Base-by-base conservation (phyloP, 2,888 invertebrate genomes). In the Drosophila anomalipes region DNA sequence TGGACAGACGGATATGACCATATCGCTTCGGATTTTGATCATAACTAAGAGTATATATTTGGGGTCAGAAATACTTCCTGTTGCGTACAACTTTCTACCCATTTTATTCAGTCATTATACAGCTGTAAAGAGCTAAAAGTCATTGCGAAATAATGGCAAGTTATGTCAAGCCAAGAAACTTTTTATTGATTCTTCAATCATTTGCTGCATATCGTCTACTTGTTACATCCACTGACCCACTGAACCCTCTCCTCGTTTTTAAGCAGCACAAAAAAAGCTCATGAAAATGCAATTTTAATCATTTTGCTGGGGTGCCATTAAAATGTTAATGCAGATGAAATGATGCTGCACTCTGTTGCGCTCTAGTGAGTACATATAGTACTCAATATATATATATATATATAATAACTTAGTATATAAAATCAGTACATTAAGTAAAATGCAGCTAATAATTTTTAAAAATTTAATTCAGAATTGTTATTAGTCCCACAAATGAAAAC, bases 401-500 rank as follows among this genome's bases (percentile, higher is more conserved):
- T 28, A 2, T 10, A 22, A 30, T 14, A 47, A n/a, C 28, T 28
- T 28, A 12, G 9, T 7, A 37, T 37, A 28, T n/a, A 16, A 6
- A 39, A 19, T 35, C n/a, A 60, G 35, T 54, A 33, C 39, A 19
- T 12, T 35, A 30, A 60, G 10, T 3, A 32, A 54, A 51, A 26
- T 37, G 26, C 41, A 41, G 62, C 10, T 10, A 37, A 75, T 35
- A 71, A 33, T 44, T 26, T n/a, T 47, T 39, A 14, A 19, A 44
- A 51, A 63, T 62, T 51, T 52, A 57, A 60, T 51, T 59, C 63
- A 51, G 49, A 68, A 32, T 54, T 79, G 6, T 58, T 56, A 74
- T 80, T 77, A 70, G 41, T 68, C 52, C 63, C 58, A 57, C 85
- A 74, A 82, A 82, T 82, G 73, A 73, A 85, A 89, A 80, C 77